phyloP scores from a whole-genome alignment of 1,140 invertebrate species.

The Orchestia grillus region DNA sequence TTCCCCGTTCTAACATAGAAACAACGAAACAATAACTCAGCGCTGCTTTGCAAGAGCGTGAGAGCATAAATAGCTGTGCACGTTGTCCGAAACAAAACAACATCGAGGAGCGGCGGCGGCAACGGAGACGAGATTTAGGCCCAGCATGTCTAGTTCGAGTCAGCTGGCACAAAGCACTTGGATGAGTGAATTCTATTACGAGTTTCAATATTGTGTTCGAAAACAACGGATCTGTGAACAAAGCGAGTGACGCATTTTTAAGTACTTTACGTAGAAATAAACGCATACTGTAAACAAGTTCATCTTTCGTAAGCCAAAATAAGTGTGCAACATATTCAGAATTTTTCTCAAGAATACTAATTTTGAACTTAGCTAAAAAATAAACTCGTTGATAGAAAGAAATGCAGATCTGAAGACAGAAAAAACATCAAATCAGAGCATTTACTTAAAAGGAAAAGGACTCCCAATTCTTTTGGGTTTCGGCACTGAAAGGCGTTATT shows the following conservation, averaged over 20 bases:
- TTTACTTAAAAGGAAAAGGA: background rate
- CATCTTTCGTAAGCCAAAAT: background rate
- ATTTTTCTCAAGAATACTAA: background rate
- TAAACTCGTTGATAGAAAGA: background rate
- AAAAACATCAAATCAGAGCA: background rate
- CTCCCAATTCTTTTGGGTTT: background rate
- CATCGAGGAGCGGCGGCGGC: background rate
- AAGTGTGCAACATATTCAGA: background rate
- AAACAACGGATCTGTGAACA: background rate
- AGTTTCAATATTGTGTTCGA: background rate
- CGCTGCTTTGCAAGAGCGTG: background rate
- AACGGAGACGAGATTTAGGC: background rate
- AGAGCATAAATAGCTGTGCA: background rate
- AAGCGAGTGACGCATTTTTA: background rate
- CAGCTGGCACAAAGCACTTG: background rate
- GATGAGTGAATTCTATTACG: background rate
- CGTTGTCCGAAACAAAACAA: background rate
- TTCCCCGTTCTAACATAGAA: background rate
- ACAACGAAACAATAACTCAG: background rate
- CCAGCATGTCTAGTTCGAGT: background rate
- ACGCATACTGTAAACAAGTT: background rate
- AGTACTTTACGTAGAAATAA: background rate
- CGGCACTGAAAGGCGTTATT: background rate
- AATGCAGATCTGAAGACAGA: background rate
- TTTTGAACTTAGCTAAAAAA: background rate